A percentile compares a stretch with the other conserved stretches of the same genome.
These are phyloP conservation scores for Spinus pinus DNA, from an alignment of 2,797 vertebrate genomes.

Conservation along the genomic window DNA sequence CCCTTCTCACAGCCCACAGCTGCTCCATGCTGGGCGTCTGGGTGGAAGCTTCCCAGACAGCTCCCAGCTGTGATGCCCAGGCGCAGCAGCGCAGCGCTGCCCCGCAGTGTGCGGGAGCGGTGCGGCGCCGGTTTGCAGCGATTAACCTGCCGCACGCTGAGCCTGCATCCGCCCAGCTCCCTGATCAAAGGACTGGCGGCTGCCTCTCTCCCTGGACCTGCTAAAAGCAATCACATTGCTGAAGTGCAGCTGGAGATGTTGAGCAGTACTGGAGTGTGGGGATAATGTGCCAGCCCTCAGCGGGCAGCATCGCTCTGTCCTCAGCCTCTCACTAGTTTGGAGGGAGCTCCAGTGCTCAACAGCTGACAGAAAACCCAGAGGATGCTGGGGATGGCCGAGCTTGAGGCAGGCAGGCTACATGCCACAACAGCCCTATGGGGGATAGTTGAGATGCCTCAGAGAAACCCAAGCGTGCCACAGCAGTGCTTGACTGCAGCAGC, in stretches of 20 bases:
- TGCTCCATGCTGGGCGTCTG: rapidly evolving
- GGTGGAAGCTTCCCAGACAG: background rate
- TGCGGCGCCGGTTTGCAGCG: background rate
- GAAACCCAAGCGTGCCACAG: background rate
- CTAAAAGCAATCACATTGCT: background rate
- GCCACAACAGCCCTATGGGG: background rate
- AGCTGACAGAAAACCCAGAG: background rate
- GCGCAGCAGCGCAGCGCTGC: background rate
- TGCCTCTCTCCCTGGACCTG: background rate
- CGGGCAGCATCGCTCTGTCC: rapidly evolving
- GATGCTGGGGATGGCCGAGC: rapidly evolving
- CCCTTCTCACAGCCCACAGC: background rate
- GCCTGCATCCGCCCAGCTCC: background rate
- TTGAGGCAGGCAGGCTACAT: background rate
- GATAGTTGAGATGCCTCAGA: conserved; percentile 31
- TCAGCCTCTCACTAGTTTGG: rapidly evolving
- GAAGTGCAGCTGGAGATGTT: background rate
- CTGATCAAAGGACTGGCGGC: background rate
- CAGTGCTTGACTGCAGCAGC: background rate
- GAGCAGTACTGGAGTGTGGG: background rate
- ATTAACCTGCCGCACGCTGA: background rate
- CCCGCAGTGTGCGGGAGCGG: rapidly evolving
- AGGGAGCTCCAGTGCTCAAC: background rate
- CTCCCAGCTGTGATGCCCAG: background rate
- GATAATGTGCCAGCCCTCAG: background rate